Evolutionary conservation across 2,797 vertebrate genomes (phyloP).

Genomic region (Neostethus bicornis): DNA sequence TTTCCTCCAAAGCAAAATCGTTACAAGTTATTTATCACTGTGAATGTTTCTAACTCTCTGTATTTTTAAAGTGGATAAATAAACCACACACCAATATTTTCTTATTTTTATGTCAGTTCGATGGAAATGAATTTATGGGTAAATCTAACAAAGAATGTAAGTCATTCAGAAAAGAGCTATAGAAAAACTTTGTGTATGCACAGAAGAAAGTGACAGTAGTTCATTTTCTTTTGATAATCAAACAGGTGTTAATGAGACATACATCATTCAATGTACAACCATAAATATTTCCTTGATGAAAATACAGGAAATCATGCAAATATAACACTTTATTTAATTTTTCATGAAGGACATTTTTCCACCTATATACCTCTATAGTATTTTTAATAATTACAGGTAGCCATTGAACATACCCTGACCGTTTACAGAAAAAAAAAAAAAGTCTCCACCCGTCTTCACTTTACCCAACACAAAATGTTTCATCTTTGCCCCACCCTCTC

Average conservation of each 20-base stretch:
- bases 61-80: not conserved
- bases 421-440: slow-evolving; percentile 59
- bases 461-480: slow-evolving; percentile 14
- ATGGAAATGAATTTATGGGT: slow-evolving; percentile 1
- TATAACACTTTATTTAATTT: slow-evolving; percentile 85
- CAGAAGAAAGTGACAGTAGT: slow-evolving; percentile 65
- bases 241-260: slow-evolving; percentile 67
- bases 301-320: slow-evolving; percentile 87
- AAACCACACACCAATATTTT: not conserved
- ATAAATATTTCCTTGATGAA: slow-evolving; percentile 78
- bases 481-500: slow-evolving; percentile 2
- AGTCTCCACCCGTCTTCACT: not conserved
- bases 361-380: slow-evolving; percentile 71
- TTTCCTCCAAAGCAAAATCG: too few species aligned
- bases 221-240: slow-evolving; percentile 60
- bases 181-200: slow-evolving; percentile 61
- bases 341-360: slow-evolving; percentile 66
- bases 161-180: slow-evolving; percentile 55
- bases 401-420: slow-evolving; percentile 81
- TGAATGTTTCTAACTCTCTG: not conserved
- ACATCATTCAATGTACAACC: slow-evolving; percentile 78
- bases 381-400: slow-evolving; percentile 77
- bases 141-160: slow-evolving; percentile 17
- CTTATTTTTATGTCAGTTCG: not conserved
- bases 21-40: not conserved